A percentile compares a stretch with the other conserved stretches of the same genome.
These are phyloP conservation scores for Cygnus atratus DNA, from an alignment of 2,113 vertebrate genomes.

Conservation along the genomic window DNA sequence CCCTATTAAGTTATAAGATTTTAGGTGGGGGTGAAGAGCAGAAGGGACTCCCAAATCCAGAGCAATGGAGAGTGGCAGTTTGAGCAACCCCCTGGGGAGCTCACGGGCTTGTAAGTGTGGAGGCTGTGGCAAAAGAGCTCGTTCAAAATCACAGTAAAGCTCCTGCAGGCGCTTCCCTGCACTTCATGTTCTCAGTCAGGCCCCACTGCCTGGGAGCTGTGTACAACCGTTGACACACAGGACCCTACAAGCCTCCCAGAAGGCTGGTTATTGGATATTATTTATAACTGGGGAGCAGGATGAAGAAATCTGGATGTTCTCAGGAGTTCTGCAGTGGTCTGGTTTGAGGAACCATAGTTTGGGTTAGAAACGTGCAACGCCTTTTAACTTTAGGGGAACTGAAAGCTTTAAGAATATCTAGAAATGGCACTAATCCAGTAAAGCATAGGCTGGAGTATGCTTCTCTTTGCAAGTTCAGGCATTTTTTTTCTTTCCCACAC, in stretches of 20 bases:
- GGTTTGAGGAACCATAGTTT: not conserved
- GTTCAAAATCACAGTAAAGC: not conserved
- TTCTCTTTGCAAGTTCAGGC: not conserved
- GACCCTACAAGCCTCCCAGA: not conserved
- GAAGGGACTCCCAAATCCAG: not conserved
- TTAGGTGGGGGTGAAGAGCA: not conserved
- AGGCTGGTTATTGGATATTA: not conserved
- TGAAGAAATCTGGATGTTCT: not conserved
- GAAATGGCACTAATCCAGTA: not conserved
- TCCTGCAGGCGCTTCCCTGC: not conserved
- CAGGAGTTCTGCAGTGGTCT: not conserved
- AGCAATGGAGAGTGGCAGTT: not conserved
- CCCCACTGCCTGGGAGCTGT: not conserved
- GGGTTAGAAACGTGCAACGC: not conserved
- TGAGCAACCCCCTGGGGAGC: not conserved
- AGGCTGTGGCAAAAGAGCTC: not conserved
- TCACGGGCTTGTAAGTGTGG: accelerated
- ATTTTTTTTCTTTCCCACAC: not conserved
- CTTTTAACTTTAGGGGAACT: not conserved
- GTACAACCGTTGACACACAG: accelerated
- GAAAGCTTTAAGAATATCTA: not conserved
- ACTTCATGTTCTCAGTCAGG: not conserved
- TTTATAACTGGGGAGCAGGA: not conserved
- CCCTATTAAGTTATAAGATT: not conserved
- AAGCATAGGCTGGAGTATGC: not conserved